phyloP scores from a whole-genome alignment of 2,888 invertebrate genomes.

The Ichneumon xanthorius region DNA sequence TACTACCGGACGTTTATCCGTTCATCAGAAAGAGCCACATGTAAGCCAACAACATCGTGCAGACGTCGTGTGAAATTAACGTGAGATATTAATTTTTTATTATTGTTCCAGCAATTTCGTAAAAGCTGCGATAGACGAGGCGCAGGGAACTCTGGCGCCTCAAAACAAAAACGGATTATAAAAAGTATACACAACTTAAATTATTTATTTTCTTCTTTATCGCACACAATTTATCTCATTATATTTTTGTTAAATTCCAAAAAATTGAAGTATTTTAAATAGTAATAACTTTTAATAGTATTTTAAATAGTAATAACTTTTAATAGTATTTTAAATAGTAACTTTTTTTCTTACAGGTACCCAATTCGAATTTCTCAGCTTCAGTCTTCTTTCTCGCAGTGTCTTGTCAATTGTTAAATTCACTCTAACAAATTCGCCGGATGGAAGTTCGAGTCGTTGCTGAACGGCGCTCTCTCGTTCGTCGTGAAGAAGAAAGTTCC shows the following conservation, averaged over 20 bases:
- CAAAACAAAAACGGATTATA: not conserved
- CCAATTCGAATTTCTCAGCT: not conserved
- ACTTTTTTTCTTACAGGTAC: not conserved
- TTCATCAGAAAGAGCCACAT: conserved; percentile 81
- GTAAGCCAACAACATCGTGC: conserved; percentile 72
- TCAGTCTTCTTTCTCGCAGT: conserved; percentile 6
- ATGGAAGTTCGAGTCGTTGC: conserved; percentile 18
- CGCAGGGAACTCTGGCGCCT: not conserved
- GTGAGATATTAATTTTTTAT: not conserved
- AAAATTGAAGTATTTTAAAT: not conserved
- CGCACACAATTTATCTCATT: too few species aligned
- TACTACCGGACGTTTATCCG: conserved; percentile 83
- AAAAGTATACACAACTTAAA: too few species aligned
- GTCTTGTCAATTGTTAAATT: not conserved
- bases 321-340: not conserved
- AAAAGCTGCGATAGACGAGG: conserved; percentile 39
- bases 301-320: not conserved
- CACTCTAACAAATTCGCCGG: not conserved
- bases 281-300: too few species aligned
- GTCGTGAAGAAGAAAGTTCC: conserved; percentile 67
- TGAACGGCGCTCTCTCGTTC: conserved; percentile 60
- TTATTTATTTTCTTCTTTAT: too few species aligned
- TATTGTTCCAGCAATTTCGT: conserved; percentile 42
- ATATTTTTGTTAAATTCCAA: too few species aligned
- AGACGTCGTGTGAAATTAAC: not conserved